These are phyloP conservation scores for Diarsia dahlii DNA, from an alignment of 2,888 invertebrate species.

Conservation along the genomic window DNA sequence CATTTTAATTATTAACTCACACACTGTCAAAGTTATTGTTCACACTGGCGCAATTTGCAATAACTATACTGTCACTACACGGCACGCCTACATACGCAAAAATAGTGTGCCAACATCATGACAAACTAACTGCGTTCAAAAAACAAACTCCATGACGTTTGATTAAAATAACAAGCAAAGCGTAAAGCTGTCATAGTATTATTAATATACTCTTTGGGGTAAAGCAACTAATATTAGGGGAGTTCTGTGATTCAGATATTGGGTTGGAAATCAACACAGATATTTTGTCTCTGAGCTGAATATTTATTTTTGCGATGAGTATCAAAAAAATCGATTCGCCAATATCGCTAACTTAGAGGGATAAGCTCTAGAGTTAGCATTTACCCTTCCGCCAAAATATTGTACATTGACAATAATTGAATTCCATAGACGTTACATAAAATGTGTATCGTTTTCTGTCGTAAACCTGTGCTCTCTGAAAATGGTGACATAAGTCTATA, in stretches of 20 bases:
- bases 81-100: constrained; percentile 29
- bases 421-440: not conserved
- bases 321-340: not conserved
- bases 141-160: constrained; percentile 6
- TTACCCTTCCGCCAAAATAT: not conserved
- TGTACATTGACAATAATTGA: too few relatives aligned
- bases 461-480: too few relatives aligned
- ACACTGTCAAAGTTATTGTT: constrained; percentile 51
- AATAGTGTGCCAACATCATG: constrained; percentile 35
- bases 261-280: not conserved
- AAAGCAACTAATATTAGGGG: too few relatives aligned
- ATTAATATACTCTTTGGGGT: too few relatives aligned
- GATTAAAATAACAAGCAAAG: too few relatives aligned
- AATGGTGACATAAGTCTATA: too few relatives aligned
- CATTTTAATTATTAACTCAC: constrained; percentile 75
- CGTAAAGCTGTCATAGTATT: too few relatives aligned
- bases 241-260: not conserved
- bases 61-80: not conserved
- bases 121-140: constrained; percentile 39
- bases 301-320: not conserved
- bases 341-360: not conserved
- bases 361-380: not conserved
- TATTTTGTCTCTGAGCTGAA: not conserved
- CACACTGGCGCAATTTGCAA: constrained; percentile 37
- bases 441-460: too few relatives aligned